Percentiles rank a stretch among this genome's conserved stretches.
phyloP scores from a whole-genome alignment of 2,113 vertebrate genomes.

The Zootoca vivipara region DNA sequence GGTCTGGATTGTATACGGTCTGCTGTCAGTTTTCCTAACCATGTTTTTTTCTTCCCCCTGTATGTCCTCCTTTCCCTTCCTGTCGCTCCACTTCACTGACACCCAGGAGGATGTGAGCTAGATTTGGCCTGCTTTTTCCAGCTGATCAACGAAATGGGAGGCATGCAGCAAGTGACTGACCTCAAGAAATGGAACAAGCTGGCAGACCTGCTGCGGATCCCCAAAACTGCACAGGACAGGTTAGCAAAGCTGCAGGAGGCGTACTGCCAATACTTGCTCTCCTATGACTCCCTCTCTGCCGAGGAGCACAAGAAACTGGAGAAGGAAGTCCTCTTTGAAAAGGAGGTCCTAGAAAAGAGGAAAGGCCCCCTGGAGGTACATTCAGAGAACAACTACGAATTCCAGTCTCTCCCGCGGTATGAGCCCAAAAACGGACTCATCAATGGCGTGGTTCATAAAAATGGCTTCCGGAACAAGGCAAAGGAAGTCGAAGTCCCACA shows the following conservation, averaged over 20 bases:
- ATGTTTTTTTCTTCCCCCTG: not conserved
- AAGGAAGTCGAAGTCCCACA: constrained; percentile 88
- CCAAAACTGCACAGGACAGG: constrained; percentile 96
- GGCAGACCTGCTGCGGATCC: constrained; percentile 95
- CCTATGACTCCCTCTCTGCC: constrained; percentile 90
- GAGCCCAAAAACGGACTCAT: constrained; percentile 92
- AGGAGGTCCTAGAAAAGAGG: constrained; percentile 90
- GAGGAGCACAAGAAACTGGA: constrained; percentile 92
- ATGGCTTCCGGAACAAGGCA: constrained; percentile 89
- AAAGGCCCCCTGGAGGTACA: constrained; percentile 95
- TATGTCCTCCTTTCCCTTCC: constrained; percentile 49
- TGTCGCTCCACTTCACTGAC: not conserved
- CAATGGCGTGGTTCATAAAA: constrained; percentile 84
- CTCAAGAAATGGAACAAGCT: constrained; percentile 99
- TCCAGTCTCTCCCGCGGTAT: constrained; percentile 91
- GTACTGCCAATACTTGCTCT: constrained; percentile 98
- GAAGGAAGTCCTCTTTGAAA: constrained; percentile 93
- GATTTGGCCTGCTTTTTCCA: constrained; percentile 98
- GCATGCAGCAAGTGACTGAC: constrained; percentile 99
- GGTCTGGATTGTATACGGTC: fast-evolving
- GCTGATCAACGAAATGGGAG: constrained; percentile 98
- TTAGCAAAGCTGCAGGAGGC: constrained; percentile 99
- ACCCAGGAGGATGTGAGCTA: constrained; percentile 92
- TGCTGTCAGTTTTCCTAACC: not conserved
- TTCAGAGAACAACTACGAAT: constrained; percentile 80